Base-by-base conservation (phyloP, 2,888 invertebrate species). In the Acrobasis consociella region DNA sequence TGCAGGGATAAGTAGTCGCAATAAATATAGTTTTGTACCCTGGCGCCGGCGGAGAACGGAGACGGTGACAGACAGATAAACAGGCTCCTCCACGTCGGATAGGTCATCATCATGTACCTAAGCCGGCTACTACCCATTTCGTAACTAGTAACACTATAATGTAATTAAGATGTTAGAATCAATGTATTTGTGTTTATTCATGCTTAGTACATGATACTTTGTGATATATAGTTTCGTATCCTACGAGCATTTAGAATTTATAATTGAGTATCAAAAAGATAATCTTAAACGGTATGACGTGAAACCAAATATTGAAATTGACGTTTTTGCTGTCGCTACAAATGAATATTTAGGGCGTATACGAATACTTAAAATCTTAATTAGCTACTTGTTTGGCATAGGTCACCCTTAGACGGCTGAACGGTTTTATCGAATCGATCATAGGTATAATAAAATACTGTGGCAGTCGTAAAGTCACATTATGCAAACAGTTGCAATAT, bases 21-120 rank as follows among this genome's bases (percentile, higher is more conserved):
- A 56, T 17, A 56, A 53, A 31, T 53, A 52, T 38, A 15, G 66
- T 68, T 67, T 64, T 58, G 58, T 65, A 64, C 62, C 59, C 62
- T 65, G 52, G 52, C 52, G 52, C 52, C 52, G 22, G 5, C 51
- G 65, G 56, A 16, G 31, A 31, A 7, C 31, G 17, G 63, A 60
- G 63, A 64, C 69, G 17, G 63, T 62, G 63, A 64, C 69, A 65
- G 68, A 67, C 69, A 61, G 70, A 69, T 69, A 66, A 72, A 72
- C 72, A 68, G 64, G 65, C 65, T 66, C 65, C 61, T 61, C n/a
- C n/a, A n/a, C n/a, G 50, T 39, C 60, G 50, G 60, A 64, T 65
- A 59, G 60, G 62, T 62, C 64, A 61, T 52, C 64, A 61, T 52
- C 56, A 62, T 49, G 50, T 60, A 61, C 65, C 52, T 51, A 62